These are phyloP conservation scores for Mythimna loreyi DNA, from an alignment of 2,888 invertebrate genomes.

Conservation along the genomic window DNA sequence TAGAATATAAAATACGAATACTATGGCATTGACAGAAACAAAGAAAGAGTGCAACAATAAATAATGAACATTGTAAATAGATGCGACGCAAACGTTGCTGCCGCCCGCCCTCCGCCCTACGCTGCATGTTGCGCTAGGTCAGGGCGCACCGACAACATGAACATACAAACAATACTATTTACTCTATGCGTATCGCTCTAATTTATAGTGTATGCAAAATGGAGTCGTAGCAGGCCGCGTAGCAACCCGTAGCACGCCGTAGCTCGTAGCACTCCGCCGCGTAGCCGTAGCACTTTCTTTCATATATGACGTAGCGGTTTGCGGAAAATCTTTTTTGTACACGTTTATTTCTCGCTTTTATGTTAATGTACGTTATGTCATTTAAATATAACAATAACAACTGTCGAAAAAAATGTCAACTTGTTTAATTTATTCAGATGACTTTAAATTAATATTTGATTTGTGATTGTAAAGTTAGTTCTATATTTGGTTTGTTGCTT, in stretches of 20 bases:
- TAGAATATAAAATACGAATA: constrained; percentile 14
- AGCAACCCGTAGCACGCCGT: constrained; percentile 54
- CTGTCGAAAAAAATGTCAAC: constrained; percentile 6
- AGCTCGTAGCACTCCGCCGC: constrained; percentile 43
- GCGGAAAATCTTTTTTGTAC: constrained; percentile 53
- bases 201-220: constrained; percentile 40
- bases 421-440: constrained; percentile 24
- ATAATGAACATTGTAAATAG: constrained; percentile 31
- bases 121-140: constrained; percentile 70
- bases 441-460: constrained; percentile 36
- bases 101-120: constrained; percentile 45
- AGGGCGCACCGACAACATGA: constrained; percentile 51
- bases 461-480: constrained; percentile 33
- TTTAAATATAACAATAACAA: constrained; percentile 48
- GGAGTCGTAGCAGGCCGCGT: constrained; percentile 55
- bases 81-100: constrained; percentile 24
- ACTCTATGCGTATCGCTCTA: constrained; percentile 29
- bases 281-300: constrained; percentile 69
- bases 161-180: constrained; percentile 31
- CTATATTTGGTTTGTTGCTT: not conserved
- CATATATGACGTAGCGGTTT: constrained; percentile 48
- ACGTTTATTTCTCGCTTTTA: constrained; percentile 24
- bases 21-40: constrained; percentile 5
- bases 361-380: constrained; percentile 30
- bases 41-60: constrained; percentile 39